Evolutionary conservation across 2,797 vertebrate genomes (phyloP), one percentile per base, ranked within the genome.

Genomic region (Podarcis siculus): DNA sequence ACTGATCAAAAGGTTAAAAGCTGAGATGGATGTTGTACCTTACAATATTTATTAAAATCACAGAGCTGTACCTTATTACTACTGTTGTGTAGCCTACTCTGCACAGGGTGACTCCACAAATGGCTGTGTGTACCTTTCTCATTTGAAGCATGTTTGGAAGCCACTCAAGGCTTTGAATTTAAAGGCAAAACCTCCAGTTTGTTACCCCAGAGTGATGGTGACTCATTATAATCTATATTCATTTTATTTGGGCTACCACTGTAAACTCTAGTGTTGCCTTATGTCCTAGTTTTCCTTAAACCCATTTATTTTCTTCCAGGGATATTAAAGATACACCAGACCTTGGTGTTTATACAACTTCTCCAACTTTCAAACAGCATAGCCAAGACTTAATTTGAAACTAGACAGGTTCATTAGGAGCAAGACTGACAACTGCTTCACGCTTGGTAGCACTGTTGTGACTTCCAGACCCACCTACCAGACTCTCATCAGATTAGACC

Each of bases 1-100:
- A 32, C 64, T 71, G 23, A 88, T 89, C 82, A 69, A 87, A 92
- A 94, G 79, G 87, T 91, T 91, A 89, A 91, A 66, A 89, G 61
- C 37, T 83, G 61, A 79, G 79, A 91, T 86, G 15, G 35, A 93
- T 89, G 86, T 30, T 58, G 58, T 72, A 79, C 10, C 83, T 92
- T 87, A 42, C 90, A 92, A 75, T 42, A 83, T 45, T 88, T 93
- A 37, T 10, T 93, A 82, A 86, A 81, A 75, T 85, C 13, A 67
- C 58, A 76, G 55, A 90, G 58, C 25, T 58, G 39, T 67, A 73
- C 61, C 84, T 83, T 85, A 0, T 69, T 86, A 83, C 81, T 91
- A 87, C 9, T 83, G 49, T 32, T 4, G 3, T 17, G 17, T 17
- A 84, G 15, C 19, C 42, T 83, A 83, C 42, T 23, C 39, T n/a